Evolutionary conservation across 2,797 vertebrate species (phyloP), one percentile per base, ranked within the genome.

Genomic region (Perodicticus potto): DNA sequence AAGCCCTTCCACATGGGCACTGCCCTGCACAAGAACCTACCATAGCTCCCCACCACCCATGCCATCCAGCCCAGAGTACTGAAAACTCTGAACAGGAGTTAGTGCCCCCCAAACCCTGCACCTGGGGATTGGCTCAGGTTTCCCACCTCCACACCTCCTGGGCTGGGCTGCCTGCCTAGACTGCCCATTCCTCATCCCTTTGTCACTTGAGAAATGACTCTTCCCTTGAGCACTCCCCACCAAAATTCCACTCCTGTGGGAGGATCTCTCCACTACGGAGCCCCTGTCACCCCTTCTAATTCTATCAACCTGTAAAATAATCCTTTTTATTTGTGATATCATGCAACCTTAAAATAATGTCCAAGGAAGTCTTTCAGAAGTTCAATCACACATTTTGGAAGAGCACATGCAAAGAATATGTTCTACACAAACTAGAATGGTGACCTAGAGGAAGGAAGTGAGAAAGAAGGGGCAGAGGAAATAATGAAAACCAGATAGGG

Each of bases 91-190:
- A 67, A 19, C 69, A 72, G 83, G 10, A 11, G 49, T 3, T 32
- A 45, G 23, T 34, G 40, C 4, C 3, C 17, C 16, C 32, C 7
- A 3, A 8, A 2, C 22, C 25, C 7, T 1, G 4, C 7, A 1
- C 17, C 57, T 27, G 2, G 27, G 32, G 6, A 34, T 9, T 1
- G 22, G 11, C 78, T 22, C 32, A 5, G 16, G 22, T 32, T 5
- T 2, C 27, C 72, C 45, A 1, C 43, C 29, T 4, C n/a, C 59
- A 45, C 53, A 2, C 37, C 83, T 81, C 70, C 45, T 0, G 0
- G 23, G 34, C 19, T 0, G 32, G 17, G 57, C 74, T 63, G 53
- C 74, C 4, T 3, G 12, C 83, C 34, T 27, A 77, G 20, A 8
- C 3, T 0, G 2, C 19, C 72, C 72, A 16, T 25, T 37, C 63